These are phyloP conservation scores for Strigamia crassipes DNA, from an alignment of 2,888 invertebrate species.

Conservation along the genomic window DNA sequence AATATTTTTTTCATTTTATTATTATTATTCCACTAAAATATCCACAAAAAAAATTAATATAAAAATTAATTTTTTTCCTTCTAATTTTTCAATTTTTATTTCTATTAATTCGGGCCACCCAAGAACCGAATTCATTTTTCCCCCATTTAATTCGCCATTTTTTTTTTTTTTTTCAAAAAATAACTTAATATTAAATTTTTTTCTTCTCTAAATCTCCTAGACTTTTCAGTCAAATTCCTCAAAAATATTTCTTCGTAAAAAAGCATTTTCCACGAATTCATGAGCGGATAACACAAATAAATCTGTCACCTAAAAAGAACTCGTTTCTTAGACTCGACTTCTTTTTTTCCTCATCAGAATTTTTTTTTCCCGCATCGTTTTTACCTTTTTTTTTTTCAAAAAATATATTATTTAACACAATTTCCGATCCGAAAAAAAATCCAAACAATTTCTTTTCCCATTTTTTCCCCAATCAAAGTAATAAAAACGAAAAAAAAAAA, in stretches of 20 bases:
- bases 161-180: no score
- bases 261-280: slow-evolving; percentile 31
- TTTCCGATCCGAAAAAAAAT: background rate
- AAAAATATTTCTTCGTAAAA: slow-evolving; percentile 15
- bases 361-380: background rate
- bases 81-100: background rate
- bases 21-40: no score
- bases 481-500: background rate
- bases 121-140: no score
- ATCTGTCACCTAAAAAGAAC: slow-evolving; percentile 34
- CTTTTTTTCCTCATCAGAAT: background rate
- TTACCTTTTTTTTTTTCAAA: background rate
- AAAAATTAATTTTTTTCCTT: background rate
- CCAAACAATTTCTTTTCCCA: background rate
- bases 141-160: no score
- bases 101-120: no score
- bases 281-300: slow-evolving; percentile 30
- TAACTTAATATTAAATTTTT: background rate
- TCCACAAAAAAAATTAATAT: no score
- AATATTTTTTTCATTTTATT: background rate
- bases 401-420: background rate
- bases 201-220: background rate
- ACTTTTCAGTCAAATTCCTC: background rate
- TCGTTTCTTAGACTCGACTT: background rate
- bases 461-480: background rate